Percentiles rank a stretch among this genome's conserved stretches.
phyloP scores from a whole-genome alignment of 2,797 vertebrate genomes.

The Sarcoramphus papa region DNA sequence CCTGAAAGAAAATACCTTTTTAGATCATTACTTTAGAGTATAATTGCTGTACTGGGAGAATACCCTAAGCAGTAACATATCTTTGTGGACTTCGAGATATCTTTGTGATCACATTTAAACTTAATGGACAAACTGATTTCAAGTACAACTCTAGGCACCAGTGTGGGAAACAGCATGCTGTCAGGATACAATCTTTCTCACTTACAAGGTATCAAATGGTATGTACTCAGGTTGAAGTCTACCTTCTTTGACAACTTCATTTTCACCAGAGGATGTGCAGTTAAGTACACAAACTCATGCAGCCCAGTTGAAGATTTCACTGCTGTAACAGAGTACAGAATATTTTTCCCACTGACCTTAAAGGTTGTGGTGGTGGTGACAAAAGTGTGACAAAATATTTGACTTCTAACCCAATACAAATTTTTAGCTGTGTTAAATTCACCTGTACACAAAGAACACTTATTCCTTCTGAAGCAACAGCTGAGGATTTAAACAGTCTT shows the following conservation, averaged over 20 bases:
- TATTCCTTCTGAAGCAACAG: neutral
- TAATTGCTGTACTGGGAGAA: neutral
- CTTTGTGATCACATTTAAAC: neutral
- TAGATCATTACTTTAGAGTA: neutral
- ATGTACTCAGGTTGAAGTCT: neutral
- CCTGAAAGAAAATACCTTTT: neutral
- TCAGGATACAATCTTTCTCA: neutral
- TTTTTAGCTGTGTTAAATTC: neutral
- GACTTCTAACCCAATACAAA: neutral
- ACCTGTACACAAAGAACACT: neutral
- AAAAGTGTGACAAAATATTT: neutral
- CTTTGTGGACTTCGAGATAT: neutral
- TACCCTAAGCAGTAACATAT: neutral
- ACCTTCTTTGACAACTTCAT: neutral
- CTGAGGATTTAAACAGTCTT: neutral
- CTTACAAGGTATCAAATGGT: rapidly evolving
- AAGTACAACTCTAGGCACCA: neutral
- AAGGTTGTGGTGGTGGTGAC: neutral
- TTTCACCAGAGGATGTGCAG: neutral
- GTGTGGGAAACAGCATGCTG: neutral
- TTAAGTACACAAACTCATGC: neutral
- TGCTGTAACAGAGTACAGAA: neutral
- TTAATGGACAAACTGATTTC: neutral
- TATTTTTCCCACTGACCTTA: neutral
- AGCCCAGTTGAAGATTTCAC: neutral